Evolutionary conservation across 1,140 invertebrate species (phyloP).

Genomic region (Drosophila serrata): DNA sequence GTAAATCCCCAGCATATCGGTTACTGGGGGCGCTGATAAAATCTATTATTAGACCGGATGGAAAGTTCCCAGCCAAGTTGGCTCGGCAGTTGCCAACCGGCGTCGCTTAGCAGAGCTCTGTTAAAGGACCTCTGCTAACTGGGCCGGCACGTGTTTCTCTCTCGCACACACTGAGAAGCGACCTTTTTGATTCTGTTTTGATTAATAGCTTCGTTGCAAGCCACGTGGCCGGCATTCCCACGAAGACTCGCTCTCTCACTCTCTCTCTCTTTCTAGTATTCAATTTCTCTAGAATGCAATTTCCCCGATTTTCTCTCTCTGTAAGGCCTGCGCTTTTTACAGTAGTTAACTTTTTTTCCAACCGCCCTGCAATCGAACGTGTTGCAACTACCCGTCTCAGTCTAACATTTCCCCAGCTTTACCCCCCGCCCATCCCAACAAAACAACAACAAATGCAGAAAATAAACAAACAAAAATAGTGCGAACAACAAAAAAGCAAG

Average conservation of each 20-base stretch:
- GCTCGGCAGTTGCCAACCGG: constrained; percentile 67
- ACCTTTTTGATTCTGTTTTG: constrained; percentile 84
- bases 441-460: constrained; percentile 6
- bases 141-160: constrained; percentile 82
- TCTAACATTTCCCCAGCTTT: constrained; percentile 62
- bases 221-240: constrained; percentile 76
- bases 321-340: constrained; percentile 66
- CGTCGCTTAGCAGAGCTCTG: constrained; percentile 48
- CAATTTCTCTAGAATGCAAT: background rate
- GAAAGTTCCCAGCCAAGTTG: constrained; percentile 39
- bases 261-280: background rate
- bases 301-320: constrained; percentile 19
- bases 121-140: constrained; percentile 64
- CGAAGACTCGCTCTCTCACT: constrained; percentile 11
- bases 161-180: constrained; percentile 57
- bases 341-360: constrained; percentile 67
- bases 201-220: constrained; percentile 82
- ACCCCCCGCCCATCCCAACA: background rate
- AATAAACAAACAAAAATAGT: constrained; percentile 40
- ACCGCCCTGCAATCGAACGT: constrained; percentile 62
- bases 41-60: constrained; percentile 58
- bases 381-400: constrained; percentile 62
- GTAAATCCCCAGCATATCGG: constrained; percentile 8
- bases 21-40: constrained; percentile 14
- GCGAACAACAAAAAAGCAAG: constrained; percentile 65